Evolutionary conservation across 2,797 vertebrate species (phyloP).

Genomic region (Peromyscus attwateri): DNA sequence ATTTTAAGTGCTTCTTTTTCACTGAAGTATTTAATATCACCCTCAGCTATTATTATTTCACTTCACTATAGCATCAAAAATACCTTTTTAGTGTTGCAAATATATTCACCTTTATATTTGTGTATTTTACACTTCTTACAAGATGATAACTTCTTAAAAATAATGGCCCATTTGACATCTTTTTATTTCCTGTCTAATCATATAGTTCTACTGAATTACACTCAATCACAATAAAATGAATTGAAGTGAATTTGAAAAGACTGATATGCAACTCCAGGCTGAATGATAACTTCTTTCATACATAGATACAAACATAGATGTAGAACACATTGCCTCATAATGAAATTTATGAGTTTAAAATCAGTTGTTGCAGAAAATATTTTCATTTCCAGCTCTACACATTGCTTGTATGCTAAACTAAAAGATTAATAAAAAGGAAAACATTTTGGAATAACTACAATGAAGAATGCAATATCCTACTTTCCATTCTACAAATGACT

Average conservation of each 20-base stretch:
- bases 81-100: not conserved
- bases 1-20: not conserved
- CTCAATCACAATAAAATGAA: constrained; percentile 16
- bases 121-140: not conserved
- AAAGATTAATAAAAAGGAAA: not conserved
- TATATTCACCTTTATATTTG: constrained; percentile 12
- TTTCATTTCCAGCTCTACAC: not conserved
- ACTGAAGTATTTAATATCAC: not conserved
- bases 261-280: not conserved
- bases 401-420: not conserved
- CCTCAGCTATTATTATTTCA: not conserved
- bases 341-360: constrained; percentile 51
- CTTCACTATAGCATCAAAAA: constrained; percentile 21
- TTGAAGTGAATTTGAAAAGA: constrained; percentile 26
- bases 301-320: not conserved
- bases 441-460: not conserved
- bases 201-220: not conserved
- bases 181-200: constrained; percentile 40
- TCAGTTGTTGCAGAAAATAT: not conserved
- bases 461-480: not conserved
- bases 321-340: not conserved
- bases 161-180: constrained; percentile 4
- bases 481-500: not conserved
- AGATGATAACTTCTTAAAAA: constrained; percentile 47
- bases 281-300: constrained; percentile 13